These are phyloP conservation scores for Eulithis prunata DNA, from an alignment of 2,888 invertebrate genomes.

Conservation along the genomic window DNA sequence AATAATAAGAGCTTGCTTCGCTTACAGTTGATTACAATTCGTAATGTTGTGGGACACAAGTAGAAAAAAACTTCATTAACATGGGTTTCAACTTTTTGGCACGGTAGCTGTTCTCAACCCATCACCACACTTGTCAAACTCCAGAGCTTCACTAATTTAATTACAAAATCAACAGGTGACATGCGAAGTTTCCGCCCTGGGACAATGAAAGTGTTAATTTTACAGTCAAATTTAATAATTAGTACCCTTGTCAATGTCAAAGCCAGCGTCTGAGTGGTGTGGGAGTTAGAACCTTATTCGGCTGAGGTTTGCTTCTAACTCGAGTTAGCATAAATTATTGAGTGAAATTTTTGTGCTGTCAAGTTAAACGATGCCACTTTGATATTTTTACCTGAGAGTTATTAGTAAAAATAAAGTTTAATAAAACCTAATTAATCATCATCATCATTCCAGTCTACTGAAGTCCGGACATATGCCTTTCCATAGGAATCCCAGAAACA, in stretches of 20 bases:
- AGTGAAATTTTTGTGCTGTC: neutral
- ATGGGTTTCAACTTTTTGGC: neutral
- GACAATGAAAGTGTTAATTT: constrained; percentile 42
- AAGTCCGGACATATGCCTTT: too few relatives aligned
- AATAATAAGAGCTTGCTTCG: too few relatives aligned
- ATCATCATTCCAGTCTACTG: too few relatives aligned
- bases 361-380: too few relatives aligned
- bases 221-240: constrained; percentile 45
- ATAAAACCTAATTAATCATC: too few relatives aligned
- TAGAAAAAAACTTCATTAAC: neutral
- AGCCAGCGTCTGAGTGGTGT: constrained; percentile 3
- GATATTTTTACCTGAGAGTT: too few relatives aligned
- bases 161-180: constrained; percentile 42
- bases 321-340: neutral
- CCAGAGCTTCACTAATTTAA: constrained; percentile 28
- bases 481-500: too few relatives aligned
- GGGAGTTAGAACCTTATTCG: neutral
- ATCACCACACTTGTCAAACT: neutral
- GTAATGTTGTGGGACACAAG: too few relatives aligned
- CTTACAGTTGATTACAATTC: too few relatives aligned
- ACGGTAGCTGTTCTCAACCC: neutral
- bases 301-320: neutral
- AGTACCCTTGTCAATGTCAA: constrained; percentile 44
- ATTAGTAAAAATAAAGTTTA: too few relatives aligned
- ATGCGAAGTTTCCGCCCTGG: constrained; percentile 23